Evolutionary conservation across 2,113 vertebrate species (phyloP).

Genomic region (Phaetusa simplex): DNA sequence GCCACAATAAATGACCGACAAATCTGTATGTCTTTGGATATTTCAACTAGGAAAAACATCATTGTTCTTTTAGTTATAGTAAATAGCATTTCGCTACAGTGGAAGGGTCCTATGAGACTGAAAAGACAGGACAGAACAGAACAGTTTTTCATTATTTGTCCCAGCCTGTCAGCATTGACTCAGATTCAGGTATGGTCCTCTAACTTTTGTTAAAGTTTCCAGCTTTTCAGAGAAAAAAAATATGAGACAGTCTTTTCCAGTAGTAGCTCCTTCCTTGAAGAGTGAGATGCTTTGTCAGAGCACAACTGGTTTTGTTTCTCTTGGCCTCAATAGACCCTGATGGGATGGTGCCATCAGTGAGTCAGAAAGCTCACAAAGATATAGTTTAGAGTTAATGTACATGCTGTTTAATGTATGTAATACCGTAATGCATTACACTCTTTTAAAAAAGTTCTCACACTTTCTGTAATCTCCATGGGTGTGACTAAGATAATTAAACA

Average conservation of each 20-base stretch:
- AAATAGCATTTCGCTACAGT: neutral
- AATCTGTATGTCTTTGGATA: neutral
- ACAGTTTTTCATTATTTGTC: neutral
- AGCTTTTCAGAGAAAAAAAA: neutral
- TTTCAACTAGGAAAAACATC: neutral
- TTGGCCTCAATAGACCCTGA: neutral
- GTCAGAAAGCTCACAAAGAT: neutral
- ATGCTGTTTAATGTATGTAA: neutral
- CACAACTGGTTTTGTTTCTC: neutral
- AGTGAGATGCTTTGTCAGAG: neutral
- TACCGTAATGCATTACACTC: neutral
- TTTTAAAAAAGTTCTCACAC: neutral
- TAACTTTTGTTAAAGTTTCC: neutral
- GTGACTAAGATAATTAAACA: neutral
- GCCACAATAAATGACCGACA: neutral
- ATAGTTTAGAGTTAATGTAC: neutral
- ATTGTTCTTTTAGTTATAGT: neutral
- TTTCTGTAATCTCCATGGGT: neutral
- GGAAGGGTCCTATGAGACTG: neutral
- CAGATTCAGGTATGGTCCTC: neutral
- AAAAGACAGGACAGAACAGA: neutral
- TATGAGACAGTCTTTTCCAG: neutral
- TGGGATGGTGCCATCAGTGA: neutral
- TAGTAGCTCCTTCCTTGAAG: neutral
- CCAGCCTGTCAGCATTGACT: accelerated